Percentiles rank a stretch among this genome's conserved stretches.
Evolutionary conservation across 2,888 invertebrate species (phyloP).

Genomic region (Orchesella flavescens): DNA sequence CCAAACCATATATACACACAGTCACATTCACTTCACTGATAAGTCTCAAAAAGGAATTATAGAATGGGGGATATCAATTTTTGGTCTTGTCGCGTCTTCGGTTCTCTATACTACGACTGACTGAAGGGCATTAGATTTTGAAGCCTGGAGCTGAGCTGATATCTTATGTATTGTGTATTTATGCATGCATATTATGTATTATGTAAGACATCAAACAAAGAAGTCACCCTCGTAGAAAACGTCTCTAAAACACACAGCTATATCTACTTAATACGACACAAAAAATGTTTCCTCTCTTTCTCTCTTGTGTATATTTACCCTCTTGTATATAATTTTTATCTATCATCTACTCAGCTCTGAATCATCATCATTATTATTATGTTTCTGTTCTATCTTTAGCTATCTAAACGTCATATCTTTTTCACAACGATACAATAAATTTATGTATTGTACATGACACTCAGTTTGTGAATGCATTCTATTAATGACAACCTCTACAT

Average conservation of each 20-base stretch:
- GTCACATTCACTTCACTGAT: slow-evolving; percentile 44
- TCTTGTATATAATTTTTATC: slow-evolving; percentile 61
- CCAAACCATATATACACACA: slow-evolving; percentile 24
- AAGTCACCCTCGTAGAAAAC: slow-evolving; percentile 53
- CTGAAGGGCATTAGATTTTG: neutral
- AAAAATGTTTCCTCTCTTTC: slow-evolving; percentile 23
- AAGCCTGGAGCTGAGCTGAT: slow-evolving; percentile 48
- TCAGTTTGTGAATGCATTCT: neutral
- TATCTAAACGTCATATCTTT: slow-evolving; percentile 6
- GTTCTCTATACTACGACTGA: neutral
- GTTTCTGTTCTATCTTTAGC: slow-evolving; percentile 32
- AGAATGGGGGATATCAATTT: slow-evolving; percentile 52
- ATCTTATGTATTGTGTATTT: slow-evolving; percentile 50
- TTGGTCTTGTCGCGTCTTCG: slow-evolving; percentile 4
- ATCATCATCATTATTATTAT: slow-evolving; percentile 53
- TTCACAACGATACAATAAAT: slow-evolving; percentile 7
- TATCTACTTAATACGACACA: neutral
- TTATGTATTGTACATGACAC: neutral
- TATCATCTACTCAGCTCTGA: slow-evolving; percentile 56
- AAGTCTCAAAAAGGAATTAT: slow-evolving; percentile 39
- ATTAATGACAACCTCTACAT: slow-evolving; percentile 24
- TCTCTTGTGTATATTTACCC: slow-evolving; percentile 63
- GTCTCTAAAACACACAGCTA: slow-evolving; percentile 30
- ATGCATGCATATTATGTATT: slow-evolving; percentile 48
- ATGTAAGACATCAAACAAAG: slow-evolving; percentile 41